Evolutionary conservation across 2,888 invertebrate genomes (phyloP).

Genomic region (Spisula solida): DNA sequence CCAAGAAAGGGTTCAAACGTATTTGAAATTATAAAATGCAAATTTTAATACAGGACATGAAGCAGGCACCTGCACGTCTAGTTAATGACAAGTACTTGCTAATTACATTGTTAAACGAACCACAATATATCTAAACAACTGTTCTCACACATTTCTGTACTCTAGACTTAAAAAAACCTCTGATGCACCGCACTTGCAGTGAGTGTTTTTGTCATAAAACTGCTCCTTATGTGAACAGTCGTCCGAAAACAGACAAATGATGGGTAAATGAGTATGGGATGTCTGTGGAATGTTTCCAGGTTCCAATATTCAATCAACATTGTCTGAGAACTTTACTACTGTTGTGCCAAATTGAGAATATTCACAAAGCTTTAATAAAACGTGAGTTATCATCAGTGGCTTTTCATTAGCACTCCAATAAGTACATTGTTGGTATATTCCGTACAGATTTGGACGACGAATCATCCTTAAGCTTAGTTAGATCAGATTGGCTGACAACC

Average conservation of each 20-base stretch:
- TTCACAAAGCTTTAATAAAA: constrained; percentile 7
- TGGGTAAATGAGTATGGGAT: neutral
- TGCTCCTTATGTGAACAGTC: neutral
- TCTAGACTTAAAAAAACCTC: neutral
- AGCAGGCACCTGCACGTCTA: neutral
- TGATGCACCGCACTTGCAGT: neutral
- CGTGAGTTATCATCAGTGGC: neutral
- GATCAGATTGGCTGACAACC: no score
- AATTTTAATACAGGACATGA: no score
- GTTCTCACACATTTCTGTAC: neutral
- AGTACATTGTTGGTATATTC: neutral
- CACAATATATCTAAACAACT: neutral
- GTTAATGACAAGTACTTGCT: neutral
- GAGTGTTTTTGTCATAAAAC: neutral
- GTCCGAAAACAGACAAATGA: neutral
- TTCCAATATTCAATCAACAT: neutral
- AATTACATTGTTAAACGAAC: neutral
- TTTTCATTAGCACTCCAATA: neutral
- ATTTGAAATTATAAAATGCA: no score
- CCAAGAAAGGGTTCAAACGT: no score
- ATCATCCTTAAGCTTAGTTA: neutral
- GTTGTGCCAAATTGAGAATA: constrained; percentile 17
- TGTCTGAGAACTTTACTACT: neutral
- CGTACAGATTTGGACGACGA: neutral
- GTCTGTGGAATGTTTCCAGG: neutral